Percentiles rank a stretch among this genome's conserved stretches.
Conservation (phyloP, 2,113 vertebrate species). For the Oceanodroma tethys region DNA sequence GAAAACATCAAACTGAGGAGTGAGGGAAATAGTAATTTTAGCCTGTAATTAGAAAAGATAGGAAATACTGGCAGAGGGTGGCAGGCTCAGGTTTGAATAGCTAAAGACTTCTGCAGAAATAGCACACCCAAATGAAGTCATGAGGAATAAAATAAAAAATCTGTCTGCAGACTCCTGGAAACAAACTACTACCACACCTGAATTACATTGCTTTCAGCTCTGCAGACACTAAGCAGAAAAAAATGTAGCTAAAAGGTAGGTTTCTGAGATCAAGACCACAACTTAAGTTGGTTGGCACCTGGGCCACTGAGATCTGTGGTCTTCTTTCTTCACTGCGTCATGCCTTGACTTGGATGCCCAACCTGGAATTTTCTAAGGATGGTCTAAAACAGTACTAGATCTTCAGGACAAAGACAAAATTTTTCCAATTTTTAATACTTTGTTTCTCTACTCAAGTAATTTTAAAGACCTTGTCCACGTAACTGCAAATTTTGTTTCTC, state of each 20-base stretch:
- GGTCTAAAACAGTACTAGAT: not conserved
- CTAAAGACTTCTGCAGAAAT: not conserved
- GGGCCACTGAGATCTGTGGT: not conserved
- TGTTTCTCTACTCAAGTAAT: not conserved
- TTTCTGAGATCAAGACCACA: not conserved
- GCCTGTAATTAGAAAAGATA: not conserved
- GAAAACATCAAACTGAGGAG: not conserved
- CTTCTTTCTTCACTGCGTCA: not conserved
- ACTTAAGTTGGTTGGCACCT: not conserved
- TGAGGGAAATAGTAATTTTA: not conserved
- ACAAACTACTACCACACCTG: not conserved
- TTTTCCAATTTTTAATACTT: not conserved
- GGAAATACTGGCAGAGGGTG: not conserved
- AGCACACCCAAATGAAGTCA: not conserved
- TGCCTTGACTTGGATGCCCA: not conserved
- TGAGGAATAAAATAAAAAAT: not conserved
- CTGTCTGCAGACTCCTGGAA: not conserved
- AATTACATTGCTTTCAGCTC: not conserved
- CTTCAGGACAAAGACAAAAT: not conserved
- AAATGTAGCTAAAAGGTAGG: not conserved
- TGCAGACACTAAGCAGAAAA: not conserved
- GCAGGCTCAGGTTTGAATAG: not conserved
- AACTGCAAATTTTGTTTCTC: not conserved
- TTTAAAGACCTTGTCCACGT: not conserved
- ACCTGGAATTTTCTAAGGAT: not conserved